Conservation (phyloP, 1,140 invertebrate species). For the Euwallacea similis region DNA sequence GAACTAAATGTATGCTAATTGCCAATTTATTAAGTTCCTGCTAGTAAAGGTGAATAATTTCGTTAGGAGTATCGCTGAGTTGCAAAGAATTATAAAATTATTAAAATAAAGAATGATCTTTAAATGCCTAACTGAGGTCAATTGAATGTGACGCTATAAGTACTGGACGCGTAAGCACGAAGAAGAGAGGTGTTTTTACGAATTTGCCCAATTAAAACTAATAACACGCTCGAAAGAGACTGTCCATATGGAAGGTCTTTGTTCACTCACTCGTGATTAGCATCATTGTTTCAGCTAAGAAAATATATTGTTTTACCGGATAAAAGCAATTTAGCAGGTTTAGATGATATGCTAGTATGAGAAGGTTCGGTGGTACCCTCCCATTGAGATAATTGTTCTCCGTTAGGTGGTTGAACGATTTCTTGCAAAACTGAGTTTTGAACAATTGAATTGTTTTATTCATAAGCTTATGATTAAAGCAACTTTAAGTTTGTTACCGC, state of each 20-base stretch:
- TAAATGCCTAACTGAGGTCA: slow-evolving; percentile 15
- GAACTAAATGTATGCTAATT: neutral
- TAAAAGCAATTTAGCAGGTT: neutral
- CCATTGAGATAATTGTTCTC: too few relatives aligned
- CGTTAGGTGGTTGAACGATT: too few relatives aligned
- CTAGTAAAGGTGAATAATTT: neutral
- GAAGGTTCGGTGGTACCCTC: too few relatives aligned
- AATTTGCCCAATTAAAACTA: slow-evolving; percentile 31
- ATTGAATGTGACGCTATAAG: slow-evolving; percentile 14
- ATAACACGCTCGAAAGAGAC: slow-evolving; percentile 4
- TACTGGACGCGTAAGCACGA: neutral
- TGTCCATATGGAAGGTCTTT: too few relatives aligned
- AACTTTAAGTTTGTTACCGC: too few relatives aligned
- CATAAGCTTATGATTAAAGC: too few relatives aligned
- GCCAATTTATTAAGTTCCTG: neutral
- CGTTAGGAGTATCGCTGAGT: neutral
- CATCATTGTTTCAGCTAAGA: neutral
- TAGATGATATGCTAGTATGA: neutral
- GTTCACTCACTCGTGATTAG: neutral
- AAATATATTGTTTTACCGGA: neutral
- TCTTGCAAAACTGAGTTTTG: neutral
- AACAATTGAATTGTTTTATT: slow-evolving; percentile 2
- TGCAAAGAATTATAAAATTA: neutral
- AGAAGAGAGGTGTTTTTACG: slow-evolving; percentile 4
- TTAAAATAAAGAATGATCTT: neutral